Evolutionary conservation across 2,113 vertebrate genomes (phyloP).

Genomic region (Equus przewalskii): DNA sequence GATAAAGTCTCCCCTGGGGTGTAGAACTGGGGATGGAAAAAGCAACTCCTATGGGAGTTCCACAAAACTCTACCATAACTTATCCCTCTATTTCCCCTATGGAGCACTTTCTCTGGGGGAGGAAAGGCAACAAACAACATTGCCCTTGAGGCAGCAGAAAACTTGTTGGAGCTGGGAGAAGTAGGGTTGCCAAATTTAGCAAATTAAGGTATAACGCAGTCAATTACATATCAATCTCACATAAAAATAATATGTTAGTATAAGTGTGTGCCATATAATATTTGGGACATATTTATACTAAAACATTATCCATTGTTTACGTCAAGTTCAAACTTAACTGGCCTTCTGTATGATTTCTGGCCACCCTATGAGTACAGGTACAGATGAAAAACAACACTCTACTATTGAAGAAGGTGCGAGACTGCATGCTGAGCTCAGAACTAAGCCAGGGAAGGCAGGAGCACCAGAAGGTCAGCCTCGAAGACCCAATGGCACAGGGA

Average conservation of each 20-base stretch:
- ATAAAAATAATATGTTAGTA: too few species aligned
- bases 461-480: neutral
- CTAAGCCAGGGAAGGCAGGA: neutral
- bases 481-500: too few species aligned
- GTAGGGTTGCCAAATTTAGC: neutral
- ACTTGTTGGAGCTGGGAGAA: neutral
- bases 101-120: neutral
- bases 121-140: neutral
- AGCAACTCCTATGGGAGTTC: neutral
- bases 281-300: too few species aligned
- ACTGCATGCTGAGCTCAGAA: neutral
- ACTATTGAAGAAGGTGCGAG: neutral
- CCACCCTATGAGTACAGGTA: neutral
- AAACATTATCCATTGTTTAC: neutral
- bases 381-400: neutral
- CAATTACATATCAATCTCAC: too few species aligned
- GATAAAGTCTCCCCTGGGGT: neutral
- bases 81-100: neutral
- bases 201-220: neutral
- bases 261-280: too few species aligned
- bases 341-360: neutral
- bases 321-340: neutral
- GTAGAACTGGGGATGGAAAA: neutral
- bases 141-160: neutral
- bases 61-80: neutral